A percentile compares a stretch with the other conserved stretches of the same genome.
Conservation (phyloP, 2,113 vertebrate genomes). For the Pteropus alecto region DNA sequence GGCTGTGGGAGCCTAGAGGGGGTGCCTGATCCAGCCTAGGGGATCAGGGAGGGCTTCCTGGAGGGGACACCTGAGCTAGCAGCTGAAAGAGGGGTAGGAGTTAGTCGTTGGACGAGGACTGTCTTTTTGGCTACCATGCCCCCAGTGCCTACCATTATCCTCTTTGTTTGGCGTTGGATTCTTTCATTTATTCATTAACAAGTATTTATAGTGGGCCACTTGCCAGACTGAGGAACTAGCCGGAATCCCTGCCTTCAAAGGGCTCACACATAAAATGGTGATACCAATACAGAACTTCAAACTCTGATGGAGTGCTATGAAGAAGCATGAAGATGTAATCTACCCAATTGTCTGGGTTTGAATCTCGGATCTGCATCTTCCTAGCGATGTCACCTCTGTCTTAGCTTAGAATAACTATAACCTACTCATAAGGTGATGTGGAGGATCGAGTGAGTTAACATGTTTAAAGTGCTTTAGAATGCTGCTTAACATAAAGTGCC, state of each 20-base stretch:
- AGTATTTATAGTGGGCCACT: neutral
- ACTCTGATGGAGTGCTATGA: neutral
- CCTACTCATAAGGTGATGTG: neutral
- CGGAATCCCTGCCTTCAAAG: neutral
- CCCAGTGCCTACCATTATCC: neutral
- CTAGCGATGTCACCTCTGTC: neutral
- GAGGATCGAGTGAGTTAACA: neutral
- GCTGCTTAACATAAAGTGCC: neutral
- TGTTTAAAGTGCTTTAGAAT: constrained; percentile 23
- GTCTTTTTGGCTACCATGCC: neutral
- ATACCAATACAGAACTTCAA: neutral
- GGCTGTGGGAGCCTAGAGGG: neutral
- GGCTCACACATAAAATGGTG: neutral
- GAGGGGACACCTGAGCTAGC: neutral
- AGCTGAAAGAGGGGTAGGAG: neutral
- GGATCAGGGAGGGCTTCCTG: neutral
- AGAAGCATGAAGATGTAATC: neutral
- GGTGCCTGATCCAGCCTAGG: neutral
- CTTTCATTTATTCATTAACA: neutral
- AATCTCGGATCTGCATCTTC: neutral
- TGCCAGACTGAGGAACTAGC: neutral
- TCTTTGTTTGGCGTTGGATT: neutral
- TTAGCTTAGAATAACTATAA: neutral
- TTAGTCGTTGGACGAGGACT: neutral
- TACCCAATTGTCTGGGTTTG: neutral